A percentile compares a stretch with the other conserved stretches of the same genome.
These are phyloP conservation scores for Drosophila triauraria DNA, from an alignment of 1,140 invertebrate genomes.

Conservation along the genomic window DNA sequence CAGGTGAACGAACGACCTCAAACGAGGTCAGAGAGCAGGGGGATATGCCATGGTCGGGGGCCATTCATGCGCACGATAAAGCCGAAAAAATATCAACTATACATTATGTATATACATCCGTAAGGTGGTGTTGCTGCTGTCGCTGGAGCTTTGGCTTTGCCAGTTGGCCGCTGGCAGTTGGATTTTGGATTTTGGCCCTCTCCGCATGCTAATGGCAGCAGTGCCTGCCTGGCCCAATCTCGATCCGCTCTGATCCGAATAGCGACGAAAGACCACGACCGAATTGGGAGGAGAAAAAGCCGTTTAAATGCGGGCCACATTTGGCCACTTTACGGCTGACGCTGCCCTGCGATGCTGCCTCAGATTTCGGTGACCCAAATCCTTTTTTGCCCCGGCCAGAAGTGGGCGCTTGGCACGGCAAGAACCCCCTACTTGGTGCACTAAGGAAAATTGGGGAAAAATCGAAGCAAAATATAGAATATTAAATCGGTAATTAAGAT, in stretches of 20 bases:
- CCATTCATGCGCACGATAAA: constrained; percentile 81
- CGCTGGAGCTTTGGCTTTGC: constrained; percentile 18
- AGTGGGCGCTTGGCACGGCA: constrained; percentile 47
- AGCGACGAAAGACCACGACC: constrained; percentile 19
- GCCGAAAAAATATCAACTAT: constrained; percentile 70
- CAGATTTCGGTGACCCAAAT: constrained; percentile 79
- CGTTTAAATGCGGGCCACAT: constrained; percentile 72
- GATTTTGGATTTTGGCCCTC: constrained; percentile 22
- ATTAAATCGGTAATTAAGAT: not conserved
- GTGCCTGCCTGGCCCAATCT: constrained; percentile 1
- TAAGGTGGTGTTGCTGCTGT: constrained; percentile 20
- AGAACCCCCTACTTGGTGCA: constrained; percentile 36
- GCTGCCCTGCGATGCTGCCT: constrained; percentile 56
- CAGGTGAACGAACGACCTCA: constrained; percentile 84
- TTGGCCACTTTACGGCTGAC: constrained; percentile 69
- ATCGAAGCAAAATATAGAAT: too few relatives aligned
- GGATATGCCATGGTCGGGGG: constrained; percentile 28
- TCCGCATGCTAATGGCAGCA: constrained; percentile 54
- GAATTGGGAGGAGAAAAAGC: constrained; percentile 1
- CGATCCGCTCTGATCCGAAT: constrained; percentile 2
- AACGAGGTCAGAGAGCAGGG: constrained; percentile 71
- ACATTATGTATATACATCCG: constrained; percentile 43
- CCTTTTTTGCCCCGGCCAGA: constrained; percentile 59
- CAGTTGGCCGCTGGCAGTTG: constrained; percentile 30
- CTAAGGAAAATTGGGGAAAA: constrained; percentile 13